Evolutionary conservation across 2,888 invertebrate genomes (phyloP), one percentile per base, ranked within the genome.

Genomic region (Creontiades dilutus): DNA sequence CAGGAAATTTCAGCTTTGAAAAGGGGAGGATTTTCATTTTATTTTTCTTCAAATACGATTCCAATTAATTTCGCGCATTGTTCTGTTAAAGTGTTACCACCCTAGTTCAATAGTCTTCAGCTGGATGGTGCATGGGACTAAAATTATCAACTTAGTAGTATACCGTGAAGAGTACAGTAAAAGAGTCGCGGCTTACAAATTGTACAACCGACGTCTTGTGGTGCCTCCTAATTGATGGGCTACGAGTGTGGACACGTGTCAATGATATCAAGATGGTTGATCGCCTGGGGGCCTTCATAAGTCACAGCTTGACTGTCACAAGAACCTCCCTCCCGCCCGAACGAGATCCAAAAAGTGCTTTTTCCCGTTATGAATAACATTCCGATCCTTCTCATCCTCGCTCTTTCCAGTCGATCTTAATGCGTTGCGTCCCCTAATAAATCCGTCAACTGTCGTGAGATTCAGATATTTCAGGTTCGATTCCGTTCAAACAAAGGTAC

Each of bases 201-300:
- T 23, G 82, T 52, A 82, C 13, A 27, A 48, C 82, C 23, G 82
- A 52, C 27, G 82, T 82, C 82, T 82, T 52, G 82, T 82, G 82
- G 27, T n/a, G 47, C 27, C 85, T 37, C 47, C 47, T 75, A 86
- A 75, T 86, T 68, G 75, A 75, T 68, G 75, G 76, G 23, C 86
- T 46, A 86, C 85, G 68, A 85, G 68, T 57, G 75, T 86, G 75
- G 86, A 86, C 86, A 86, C 86, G 86, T 86, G 86, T 68, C 86
- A 75, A 86, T 75, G 86, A 86, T 86, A 86, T 86, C 68, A 48
- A 27, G 75, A 61, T 48, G 23, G 86, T 86, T 47, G 68, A 86
- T 86, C 86, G 82, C 27, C 52, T 75, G 12, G 47, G 86, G 23
- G 46, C 48, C 86, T 23, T 55, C 76, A 75, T 61, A 61, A 85